Conservation (phyloP, 2,113 vertebrate genomes). For the Camelus dromedarius region DNA sequence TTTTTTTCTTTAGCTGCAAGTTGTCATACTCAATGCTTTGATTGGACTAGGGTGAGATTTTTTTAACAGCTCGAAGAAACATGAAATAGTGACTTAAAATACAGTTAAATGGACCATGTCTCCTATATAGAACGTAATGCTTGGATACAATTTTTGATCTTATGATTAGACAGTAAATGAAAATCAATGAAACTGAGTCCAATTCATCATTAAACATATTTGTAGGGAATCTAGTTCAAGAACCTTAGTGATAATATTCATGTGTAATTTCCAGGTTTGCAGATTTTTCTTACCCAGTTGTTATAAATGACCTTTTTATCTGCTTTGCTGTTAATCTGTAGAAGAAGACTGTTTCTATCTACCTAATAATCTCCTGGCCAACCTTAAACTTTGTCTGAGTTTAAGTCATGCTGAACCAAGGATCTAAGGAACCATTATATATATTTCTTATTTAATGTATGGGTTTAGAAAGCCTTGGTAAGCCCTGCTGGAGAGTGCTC, state of each 20-base stretch:
- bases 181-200: conserved; percentile 35
- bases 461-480: background rate
- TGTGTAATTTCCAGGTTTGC: conserved; percentile 20
- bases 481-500: background rate
- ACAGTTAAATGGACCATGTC: background rate
- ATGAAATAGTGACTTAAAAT: background rate
- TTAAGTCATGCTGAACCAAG: background rate
- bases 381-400: background rate
- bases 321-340: conserved; percentile 15
- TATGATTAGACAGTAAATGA: background rate
- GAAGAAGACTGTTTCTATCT: background rate
- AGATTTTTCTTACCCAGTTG: background rate
- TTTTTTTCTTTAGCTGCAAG: background rate
- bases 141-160: conserved; percentile 33
- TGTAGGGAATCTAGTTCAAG: conserved; percentile 29
- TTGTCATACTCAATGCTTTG: background rate
- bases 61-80: conserved; percentile 1
- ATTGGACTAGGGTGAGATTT: conserved; percentile 15
- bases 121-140: background rate
- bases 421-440: background rate
- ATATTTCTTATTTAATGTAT: background rate
- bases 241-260: background rate
- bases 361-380: background rate
- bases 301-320: background rate
- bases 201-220: background rate